phyloP scores from a whole-genome alignment of 2,113 vertebrate species.

The Gymnobelideus leadbeateri region DNA sequence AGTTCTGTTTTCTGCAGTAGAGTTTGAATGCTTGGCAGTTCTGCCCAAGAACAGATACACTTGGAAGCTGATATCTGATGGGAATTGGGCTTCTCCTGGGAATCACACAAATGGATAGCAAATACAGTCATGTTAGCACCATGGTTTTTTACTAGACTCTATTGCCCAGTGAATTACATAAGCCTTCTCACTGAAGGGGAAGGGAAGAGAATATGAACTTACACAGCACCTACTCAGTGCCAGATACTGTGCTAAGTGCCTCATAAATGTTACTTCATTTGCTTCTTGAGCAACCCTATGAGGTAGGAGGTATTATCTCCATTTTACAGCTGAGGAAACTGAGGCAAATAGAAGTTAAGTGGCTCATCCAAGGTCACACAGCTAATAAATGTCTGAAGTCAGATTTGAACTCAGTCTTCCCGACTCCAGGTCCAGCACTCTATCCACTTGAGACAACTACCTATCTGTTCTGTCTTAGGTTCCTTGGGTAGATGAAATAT shows the following conservation, averaged over 20 bases:
- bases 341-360: not conserved
- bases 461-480: not conserved
- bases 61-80: constrained; percentile 25
- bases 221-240: no score
- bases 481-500: constrained; percentile 19
- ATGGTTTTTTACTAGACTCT: constrained; percentile 27
- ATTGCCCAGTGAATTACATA: not conserved
- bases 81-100: constrained; percentile 21
- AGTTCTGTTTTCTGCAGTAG: not conserved
- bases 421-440: no score
- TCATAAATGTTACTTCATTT: not conserved
- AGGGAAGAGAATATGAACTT: not conserved
- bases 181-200: constrained; percentile 1
- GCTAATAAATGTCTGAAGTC: no score
- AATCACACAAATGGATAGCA: constrained; percentile 14
- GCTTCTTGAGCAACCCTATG: not conserved
- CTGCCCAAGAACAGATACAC: constrained; percentile 18
- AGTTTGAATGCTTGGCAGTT: not conserved
- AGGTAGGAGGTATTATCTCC: not conserved
- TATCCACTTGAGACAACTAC: no score
- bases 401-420: not conserved
- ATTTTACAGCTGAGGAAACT: not conserved
- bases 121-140: not conserved
- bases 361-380: not conserved
- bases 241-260: not conserved